phyloP scores from a whole-genome alignment of 92 coral and sea anemone genomes.

The Epizoanthus rinbou region DNA sequence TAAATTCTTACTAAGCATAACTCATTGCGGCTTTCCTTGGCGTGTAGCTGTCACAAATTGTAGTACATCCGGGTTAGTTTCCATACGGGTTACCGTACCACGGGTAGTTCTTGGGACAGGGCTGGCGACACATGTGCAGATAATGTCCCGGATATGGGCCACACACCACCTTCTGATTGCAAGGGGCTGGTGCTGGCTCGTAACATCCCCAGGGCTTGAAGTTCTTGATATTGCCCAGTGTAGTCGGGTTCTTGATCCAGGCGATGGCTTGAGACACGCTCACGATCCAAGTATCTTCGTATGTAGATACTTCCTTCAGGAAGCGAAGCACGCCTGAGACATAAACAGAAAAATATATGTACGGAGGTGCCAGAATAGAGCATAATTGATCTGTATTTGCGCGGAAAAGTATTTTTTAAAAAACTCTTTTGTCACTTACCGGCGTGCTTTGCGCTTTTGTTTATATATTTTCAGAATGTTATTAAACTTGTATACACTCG shows the following conservation, averaged over 20 bases:
- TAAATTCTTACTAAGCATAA: too few species aligned
- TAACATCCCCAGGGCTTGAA: constrained; percentile 92
- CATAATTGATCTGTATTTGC: too few species aligned
- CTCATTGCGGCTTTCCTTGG: too few species aligned
- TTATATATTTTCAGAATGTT: too few species aligned
- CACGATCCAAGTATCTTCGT: constrained; percentile 82
- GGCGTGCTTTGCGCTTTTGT: too few species aligned
- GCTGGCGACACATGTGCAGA: constrained; percentile 70
- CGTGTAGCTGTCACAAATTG: too few species aligned
- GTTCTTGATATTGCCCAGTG: constrained; percentile 72
- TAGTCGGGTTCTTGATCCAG: constrained; percentile 89
- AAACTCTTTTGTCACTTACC: too few species aligned
- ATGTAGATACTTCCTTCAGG: constrained; percentile 56
- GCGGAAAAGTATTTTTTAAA: too few species aligned
- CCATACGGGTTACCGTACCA: constrained; percentile 63
- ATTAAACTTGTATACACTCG: too few species aligned
- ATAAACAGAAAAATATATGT: background rate
- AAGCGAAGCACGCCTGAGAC: constrained; percentile 67
- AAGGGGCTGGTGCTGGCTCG: constrained; percentile 83
- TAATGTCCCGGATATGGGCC: constrained; percentile 63
- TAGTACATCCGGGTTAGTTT: background rate
- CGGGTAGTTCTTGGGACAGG: constrained; percentile 59
- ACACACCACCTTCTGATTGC: constrained; percentile 67
- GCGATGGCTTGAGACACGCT: constrained; percentile 81
- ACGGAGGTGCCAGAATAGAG: too few species aligned